Conservation (phyloP, 2,888 invertebrate species). For the Therioaphis trifolii region DNA sequence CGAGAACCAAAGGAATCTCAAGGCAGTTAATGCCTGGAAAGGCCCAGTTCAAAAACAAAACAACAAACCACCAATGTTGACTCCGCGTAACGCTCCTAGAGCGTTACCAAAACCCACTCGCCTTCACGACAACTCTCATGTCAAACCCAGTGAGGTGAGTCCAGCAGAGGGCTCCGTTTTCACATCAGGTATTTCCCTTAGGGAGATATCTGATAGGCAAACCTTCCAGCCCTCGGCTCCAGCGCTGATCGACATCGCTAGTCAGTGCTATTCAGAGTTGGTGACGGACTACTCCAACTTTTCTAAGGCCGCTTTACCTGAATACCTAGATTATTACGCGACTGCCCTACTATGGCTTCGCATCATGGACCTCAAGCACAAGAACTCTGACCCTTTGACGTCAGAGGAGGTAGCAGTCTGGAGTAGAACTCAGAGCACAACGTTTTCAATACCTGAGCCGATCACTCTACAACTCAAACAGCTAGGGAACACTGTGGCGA, state of each 20-base stretch:
- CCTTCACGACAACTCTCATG: neutral
- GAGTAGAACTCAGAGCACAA: no score
- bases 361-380: no score
- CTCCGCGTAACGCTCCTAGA: neutral
- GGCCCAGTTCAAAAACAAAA: neutral
- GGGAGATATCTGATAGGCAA: neutral
- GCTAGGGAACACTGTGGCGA: no score
- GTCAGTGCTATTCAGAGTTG: neutral
- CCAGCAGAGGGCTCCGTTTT: neutral
- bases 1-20: neutral
- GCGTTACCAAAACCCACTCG: neutral
- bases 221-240: neutral
- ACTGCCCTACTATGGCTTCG: no score
- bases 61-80: neutral
- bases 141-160: neutral
- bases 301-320: neutral
- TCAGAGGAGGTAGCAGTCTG: no score
- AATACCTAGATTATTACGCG: no score
- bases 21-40: neutral
- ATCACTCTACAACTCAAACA: no score
- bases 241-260: neutral
- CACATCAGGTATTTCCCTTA: neutral
- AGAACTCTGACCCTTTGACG: no score
- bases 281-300: neutral
- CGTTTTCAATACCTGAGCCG: no score